Evolutionary conservation across 2,888 invertebrate species (phyloP).

Genomic region (Aphidius colemani): DNA sequence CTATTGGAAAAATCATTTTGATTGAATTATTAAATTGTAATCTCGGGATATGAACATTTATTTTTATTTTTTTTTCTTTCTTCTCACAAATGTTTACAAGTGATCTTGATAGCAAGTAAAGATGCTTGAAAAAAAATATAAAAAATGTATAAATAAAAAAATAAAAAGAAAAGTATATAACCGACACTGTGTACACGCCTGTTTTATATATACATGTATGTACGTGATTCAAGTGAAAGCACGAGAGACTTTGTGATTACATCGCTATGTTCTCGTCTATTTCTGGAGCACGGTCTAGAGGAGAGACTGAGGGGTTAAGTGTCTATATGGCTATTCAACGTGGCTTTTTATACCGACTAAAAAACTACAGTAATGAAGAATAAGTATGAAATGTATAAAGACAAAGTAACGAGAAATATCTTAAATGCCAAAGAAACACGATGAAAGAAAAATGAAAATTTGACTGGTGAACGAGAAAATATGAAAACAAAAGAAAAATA

Average conservation of each 20-base stretch:
- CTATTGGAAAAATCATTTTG: too few relatives aligned
- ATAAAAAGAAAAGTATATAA: conserved; percentile 18
- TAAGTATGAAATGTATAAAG: background rate
- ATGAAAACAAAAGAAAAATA: background rate
- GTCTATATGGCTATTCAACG: conserved; percentile 30
- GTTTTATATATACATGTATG: conserved; percentile 7
- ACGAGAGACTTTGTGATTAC: conserved; percentile 34
- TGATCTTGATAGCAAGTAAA: too few relatives aligned
- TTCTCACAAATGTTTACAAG: too few relatives aligned
- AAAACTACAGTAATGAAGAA: background rate
- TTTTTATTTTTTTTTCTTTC: too few relatives aligned
- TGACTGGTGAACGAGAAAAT: conserved; percentile 2
- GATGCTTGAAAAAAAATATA: too few relatives aligned
- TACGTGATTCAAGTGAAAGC: conserved; percentile 36
- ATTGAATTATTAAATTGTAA: too few relatives aligned
- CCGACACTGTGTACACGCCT: conserved; percentile 18
- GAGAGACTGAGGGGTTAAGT: conserved; percentile 35
- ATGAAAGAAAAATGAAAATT: conserved; percentile 15
- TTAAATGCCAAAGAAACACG: conserved; percentile 3
- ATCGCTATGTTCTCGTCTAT: conserved; percentile 37
- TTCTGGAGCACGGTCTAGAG: conserved; percentile 30
- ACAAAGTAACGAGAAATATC: too few relatives aligned
- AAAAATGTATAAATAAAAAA: background rate
- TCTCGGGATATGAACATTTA: too few relatives aligned
- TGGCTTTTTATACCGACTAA: conserved; percentile 17